Conservation (phyloP, 2,888 invertebrate species). For the Euzetes globulus region DNA sequence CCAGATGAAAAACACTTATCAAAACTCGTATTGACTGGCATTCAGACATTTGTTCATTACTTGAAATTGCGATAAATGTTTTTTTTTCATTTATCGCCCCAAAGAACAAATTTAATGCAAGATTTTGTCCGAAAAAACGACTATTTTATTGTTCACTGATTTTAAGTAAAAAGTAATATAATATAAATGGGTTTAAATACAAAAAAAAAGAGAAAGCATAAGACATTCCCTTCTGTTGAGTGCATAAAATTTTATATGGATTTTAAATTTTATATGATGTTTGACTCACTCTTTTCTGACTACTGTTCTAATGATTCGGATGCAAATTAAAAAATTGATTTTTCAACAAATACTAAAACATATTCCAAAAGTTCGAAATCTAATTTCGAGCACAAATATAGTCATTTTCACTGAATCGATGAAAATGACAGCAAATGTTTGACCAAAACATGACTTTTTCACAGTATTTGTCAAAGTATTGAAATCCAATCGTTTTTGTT, state of each 20-base stretch:
- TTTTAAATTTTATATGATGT: background rate
- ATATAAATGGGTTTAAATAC: background rate
- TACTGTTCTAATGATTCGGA: background rate
- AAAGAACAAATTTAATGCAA: background rate
- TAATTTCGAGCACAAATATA: too few species aligned
- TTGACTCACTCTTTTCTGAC: background rate
- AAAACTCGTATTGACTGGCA: slow-evolving; percentile 13
- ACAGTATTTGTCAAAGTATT: background rate
- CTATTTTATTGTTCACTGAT: background rate
- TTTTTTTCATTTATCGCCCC: background rate
- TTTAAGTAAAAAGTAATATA: slow-evolving; percentile 4
- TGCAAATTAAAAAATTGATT: background rate
- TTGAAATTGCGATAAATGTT: background rate
- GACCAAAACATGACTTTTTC: slow-evolving; percentile 1
- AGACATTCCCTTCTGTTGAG: background rate
- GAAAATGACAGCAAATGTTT: background rate
- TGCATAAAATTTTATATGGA: background rate
- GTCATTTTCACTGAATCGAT: background rate
- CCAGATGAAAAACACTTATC: background rate
- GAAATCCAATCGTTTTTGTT: slow-evolving; percentile 6
- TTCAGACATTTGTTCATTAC: background rate
- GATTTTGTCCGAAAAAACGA: background rate
- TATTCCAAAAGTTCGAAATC: background rate
- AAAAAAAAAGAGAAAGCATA: background rate
- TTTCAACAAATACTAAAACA: too few species aligned